Conservation (phyloP, 1,140 invertebrate species). For the Drosophila sturtevanti region DNA sequence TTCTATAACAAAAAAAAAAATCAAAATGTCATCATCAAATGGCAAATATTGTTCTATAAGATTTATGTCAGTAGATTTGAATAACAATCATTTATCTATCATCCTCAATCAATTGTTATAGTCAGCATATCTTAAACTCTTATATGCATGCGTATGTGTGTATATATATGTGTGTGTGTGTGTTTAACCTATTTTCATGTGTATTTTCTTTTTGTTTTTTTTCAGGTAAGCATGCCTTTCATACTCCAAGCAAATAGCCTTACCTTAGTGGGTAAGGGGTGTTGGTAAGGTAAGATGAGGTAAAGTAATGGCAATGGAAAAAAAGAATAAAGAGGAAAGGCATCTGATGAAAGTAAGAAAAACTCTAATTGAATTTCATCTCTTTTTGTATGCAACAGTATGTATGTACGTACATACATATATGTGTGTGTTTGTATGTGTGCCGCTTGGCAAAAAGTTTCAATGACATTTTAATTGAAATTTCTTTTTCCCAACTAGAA, state of each 20-base stretch:
- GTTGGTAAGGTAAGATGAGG: neutral
- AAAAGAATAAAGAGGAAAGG: neutral
- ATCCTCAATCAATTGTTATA: neutral
- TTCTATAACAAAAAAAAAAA: no score
- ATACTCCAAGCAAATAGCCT: constrained; percentile 59
- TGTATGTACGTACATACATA: constrained; percentile 4
- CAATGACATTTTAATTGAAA: constrained; percentile 66
- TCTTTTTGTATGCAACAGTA: constrained; percentile 9
- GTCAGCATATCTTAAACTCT: no score
- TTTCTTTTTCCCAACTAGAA: constrained; percentile 18
- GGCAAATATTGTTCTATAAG: no score
- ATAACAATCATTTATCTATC: neutral
- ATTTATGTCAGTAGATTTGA: no score
- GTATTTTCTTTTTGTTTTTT: constrained; percentile 26
- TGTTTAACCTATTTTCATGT: neutral
- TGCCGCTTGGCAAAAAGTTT: constrained; percentile 55
- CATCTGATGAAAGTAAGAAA: constrained; percentile 63
- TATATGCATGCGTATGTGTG: neutral
- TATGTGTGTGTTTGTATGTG: neutral
- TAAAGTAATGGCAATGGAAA: neutral
- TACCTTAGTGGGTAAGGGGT: neutral
- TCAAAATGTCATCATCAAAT: no score
- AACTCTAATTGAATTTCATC: constrained; percentile 75
- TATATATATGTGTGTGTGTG: neutral
- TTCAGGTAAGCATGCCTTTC: constrained; percentile 74